Percentiles rank a stretch among this genome's conserved stretches.
Conservation (phyloP, 2,888 invertebrate species). For the Harpalus rufipes region DNA sequence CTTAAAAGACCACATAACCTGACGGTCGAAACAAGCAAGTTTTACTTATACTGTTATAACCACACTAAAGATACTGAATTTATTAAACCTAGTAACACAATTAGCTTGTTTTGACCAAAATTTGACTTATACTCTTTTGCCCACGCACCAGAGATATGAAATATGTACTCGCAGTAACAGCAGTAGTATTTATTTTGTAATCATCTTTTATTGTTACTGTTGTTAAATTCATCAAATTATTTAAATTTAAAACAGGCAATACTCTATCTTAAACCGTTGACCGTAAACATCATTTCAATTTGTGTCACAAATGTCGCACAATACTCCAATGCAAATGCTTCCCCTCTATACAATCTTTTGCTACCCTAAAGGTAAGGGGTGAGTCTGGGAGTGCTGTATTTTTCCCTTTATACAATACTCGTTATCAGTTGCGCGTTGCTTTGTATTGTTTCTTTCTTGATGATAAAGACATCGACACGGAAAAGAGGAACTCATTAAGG, state of each 20-base stretch:
- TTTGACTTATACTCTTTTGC: too few species aligned
- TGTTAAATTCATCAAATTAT: not conserved
- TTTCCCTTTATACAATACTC: not conserved
- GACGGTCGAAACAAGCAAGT: too few species aligned
- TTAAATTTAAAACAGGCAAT: not conserved
- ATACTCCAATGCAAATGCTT: not conserved
- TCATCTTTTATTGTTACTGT: not conserved
- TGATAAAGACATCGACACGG: not conserved
- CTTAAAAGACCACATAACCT: too few species aligned
- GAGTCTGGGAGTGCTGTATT: not conserved
- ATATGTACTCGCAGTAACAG: too few species aligned
- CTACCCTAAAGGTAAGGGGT: not conserved
- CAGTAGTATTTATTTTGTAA: too few species aligned
- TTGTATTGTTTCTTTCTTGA: slow-evolving; percentile 6
- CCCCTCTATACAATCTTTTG: not conserved
- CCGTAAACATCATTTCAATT: not conserved
- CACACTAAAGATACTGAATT: too few species aligned
- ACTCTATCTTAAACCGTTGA: not conserved
- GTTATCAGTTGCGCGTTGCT: not conserved
- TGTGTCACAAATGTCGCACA: not conserved
- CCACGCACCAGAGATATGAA: too few species aligned
- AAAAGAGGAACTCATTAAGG: not conserved
- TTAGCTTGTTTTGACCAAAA: too few species aligned
- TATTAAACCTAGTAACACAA: too few species aligned
- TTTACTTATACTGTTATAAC: too few species aligned